Base-by-base conservation (phyloP, 2,888 invertebrate species). In the Alloscopus bannaensis region DNA sequence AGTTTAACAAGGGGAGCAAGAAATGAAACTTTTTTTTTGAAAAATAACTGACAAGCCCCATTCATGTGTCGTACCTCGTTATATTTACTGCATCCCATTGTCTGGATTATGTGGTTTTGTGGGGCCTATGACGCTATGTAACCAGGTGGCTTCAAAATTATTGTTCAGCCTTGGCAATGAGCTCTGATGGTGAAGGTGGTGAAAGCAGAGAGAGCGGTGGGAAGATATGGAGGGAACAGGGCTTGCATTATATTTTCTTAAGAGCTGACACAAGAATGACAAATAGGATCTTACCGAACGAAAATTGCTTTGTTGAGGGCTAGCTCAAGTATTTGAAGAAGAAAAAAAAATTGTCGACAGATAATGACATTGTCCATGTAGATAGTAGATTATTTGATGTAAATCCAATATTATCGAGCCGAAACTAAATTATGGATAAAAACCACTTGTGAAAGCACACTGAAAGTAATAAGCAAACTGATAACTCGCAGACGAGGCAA, bases 191-290 rank as follows among this genome's bases (percentile, higher is more conserved):
- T n/a, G n/a, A n/a, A n/a, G n/a, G 8, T 36, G 36, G 36, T 36
- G 36, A 36, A 36, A 36, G 36, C n/a, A 13, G 11, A 47, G 47
- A n/a, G n/a, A 47, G 36, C 36, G 13, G 6, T 8, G 36, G 36
- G 6, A 36, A 8, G 6, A 36, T 36, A 36, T 36, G 36, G 36
- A 8, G 13, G 36, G 20, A 55, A 11, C 50, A 50, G 50, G 6
- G 13, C 36, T 6, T 24, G n/a, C 13, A 55, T 8, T 24, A 28
- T 55, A 50, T 45, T 57, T 57, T 42, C 45, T 57, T 18, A 3
- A 28, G 42, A 59, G 50, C 57, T 69, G 69, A 42, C 69, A 26
- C 29, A n/a, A 45, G 26, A 68, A 69, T 57, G 69, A 69, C 59
- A 69, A 69, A 69, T 69, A 45, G 59, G 59, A 57, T 69, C 57